These are phyloP conservation scores for Meloe dianella DNA, from an alignment of 2,888 invertebrate genomes.

Conservation along the genomic window DNA sequence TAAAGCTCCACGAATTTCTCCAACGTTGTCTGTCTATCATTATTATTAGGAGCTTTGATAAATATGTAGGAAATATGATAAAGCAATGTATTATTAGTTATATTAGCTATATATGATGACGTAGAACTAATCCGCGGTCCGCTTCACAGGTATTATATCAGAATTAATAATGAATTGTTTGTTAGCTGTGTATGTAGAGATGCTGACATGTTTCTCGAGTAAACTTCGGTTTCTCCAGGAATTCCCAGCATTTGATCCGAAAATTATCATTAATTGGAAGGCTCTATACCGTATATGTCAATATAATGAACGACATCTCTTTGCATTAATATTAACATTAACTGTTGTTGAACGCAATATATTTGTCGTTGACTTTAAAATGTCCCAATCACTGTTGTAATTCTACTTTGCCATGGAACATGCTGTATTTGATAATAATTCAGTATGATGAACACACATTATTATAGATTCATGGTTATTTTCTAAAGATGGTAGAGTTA, in stretches of 20 bases:
- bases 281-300: background rate
- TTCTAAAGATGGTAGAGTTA: slow-evolving; percentile 15
- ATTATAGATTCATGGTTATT: background rate
- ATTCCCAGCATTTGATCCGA: slow-evolving; percentile 25
- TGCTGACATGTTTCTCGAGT: slow-evolving; percentile 37
- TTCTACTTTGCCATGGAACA: background rate
- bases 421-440: background rate
- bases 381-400: too few relatives aligned
- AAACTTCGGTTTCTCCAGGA: slow-evolving; percentile 28
- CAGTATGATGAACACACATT: too few relatives aligned
- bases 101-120: slow-evolving; percentile 18
- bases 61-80: slow-evolving; percentile 23
- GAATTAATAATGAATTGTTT: slow-evolving; percentile 42
- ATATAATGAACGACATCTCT: background rate
- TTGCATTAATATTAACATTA: background rate
- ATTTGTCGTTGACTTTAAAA: too few relatives aligned
- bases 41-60: background rate
- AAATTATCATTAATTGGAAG: slow-evolving; percentile 23
- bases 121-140: slow-evolving; percentile 32
- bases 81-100: slow-evolving; percentile 28
- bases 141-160: slow-evolving; percentile 38
- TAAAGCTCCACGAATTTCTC: too few relatives aligned
- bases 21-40: background rate
- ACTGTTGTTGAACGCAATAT: too few relatives aligned
- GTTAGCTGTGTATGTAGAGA: slow-evolving; percentile 34